Evolutionary conservation across 2,888 invertebrate species (phyloP).

Genomic region (Morpho deidamia): DNA sequence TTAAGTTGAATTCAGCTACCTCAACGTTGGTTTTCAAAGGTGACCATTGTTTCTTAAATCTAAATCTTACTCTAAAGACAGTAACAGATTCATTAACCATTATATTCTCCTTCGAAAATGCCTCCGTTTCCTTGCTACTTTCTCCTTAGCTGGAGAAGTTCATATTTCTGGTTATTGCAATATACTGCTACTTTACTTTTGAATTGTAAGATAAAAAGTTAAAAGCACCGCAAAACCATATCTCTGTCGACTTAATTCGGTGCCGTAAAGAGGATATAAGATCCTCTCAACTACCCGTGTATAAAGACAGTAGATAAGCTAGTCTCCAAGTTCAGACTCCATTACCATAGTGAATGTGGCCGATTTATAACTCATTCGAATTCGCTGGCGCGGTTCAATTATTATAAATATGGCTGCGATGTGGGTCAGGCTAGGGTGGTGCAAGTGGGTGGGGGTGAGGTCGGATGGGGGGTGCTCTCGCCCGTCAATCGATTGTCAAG

Average conservation of each 20-base stretch:
- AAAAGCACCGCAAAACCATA: background rate
- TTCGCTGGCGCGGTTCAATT: constrained; percentile 60
- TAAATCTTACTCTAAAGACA: too few relatives aligned
- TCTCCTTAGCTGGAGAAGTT: too few relatives aligned
- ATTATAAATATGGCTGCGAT: constrained; percentile 75
- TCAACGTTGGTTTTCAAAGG: too few relatives aligned
- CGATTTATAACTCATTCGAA: constrained; percentile 37
- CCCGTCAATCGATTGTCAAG: constrained; percentile 80
- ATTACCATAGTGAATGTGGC: constrained; percentile 32
- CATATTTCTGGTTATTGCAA: too few relatives aligned
- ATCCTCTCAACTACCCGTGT: background rate
- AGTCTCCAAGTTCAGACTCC: constrained; percentile 23
- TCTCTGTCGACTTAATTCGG: background rate
- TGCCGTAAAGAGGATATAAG: background rate
- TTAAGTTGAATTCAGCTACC: too few relatives aligned
- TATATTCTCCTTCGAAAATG: too few relatives aligned
- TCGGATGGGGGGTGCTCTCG: constrained; percentile 43
- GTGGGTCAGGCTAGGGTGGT: constrained; percentile 60
- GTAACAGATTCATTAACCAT: too few relatives aligned
- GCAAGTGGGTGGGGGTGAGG: constrained; percentile 22
- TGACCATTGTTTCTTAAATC: too few relatives aligned
- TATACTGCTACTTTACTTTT: too few relatives aligned
- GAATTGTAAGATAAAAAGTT: too few relatives aligned
- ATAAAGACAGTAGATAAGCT: constrained; percentile 22
- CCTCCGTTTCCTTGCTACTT: too few relatives aligned